Evolutionary conservation across 2,797 vertebrate species (phyloP), one percentile per base, ranked within the genome.

Genomic region (Fringilla coelebs): DNA sequence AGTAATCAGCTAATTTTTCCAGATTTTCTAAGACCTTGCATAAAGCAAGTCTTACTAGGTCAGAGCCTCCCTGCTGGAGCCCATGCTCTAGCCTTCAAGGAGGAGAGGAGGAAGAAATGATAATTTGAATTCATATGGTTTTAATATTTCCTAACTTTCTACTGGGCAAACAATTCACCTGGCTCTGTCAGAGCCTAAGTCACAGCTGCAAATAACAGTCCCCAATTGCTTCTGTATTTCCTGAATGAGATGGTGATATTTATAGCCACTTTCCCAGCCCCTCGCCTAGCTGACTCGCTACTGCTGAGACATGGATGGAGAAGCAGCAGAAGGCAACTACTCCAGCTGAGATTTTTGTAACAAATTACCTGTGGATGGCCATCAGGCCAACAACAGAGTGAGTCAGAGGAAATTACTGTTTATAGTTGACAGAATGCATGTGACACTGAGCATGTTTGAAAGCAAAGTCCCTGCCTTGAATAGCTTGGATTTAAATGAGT

Each of bases 361-460:
- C 48, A 54, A 49, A 83, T 83, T 72, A 83, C 92, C 70, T 62
- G 78, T 34, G 70, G 92, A 83, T 2, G 15, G 51, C 76, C 84
- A 78, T 52, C 2, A 0, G 5, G 36, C 68, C 6, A 1, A 68
- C 83, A 84, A 52, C 38, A 67, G 15, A 34, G n/a, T 96, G 96
- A 97, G 85, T 96, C 95, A 97, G 82, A 96, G 89, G 82, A 93
- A 96, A 97, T 97, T 93, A 96, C 11, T 95, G 94, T 96, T 96
- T 96, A 96, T 95, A 45, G 79, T 91, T 93, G 84, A 88, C 58
- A 86, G 73, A 70, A 81, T 3, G 1, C 95, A 63, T 85, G 78
- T 91, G 90, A 93, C 94, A 94, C 71, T 24, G 46, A 85, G 62
- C 73, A 49, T 91, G 88, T 93, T 88, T 95, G 86, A 96, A 94